Base-by-base conservation (phyloP, 2,113 vertebrate genomes). In the Vulpes lagopus region DNA sequence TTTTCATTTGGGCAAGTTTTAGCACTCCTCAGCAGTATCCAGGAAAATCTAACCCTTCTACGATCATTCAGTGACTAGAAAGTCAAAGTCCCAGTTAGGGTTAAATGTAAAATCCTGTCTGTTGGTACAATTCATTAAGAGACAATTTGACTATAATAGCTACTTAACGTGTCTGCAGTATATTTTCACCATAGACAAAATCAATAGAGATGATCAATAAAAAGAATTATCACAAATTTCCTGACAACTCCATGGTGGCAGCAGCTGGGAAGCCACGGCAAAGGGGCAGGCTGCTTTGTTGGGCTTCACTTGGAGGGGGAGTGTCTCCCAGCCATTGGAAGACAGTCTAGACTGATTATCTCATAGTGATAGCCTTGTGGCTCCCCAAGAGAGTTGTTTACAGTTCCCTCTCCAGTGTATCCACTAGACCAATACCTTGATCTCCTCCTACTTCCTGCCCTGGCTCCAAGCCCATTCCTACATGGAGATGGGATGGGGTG, bases 151-250 rank as follows among this genome's bases (percentile, higher is more conserved):
- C 96, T 95, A 16, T 95, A 98, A 98, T 98, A 97, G 96, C 96
- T 98, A 94, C 93, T 98, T 98, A 97, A 98, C 94, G 91, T 98
- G 83, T 95, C 96, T 95, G 92, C 91, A 98, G 35, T 98, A 92
- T 98, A 97, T 99, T 98, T 98, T 98, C 97, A 97, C 97, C 65
- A 59, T 96, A 94, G 88, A 98, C 98, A 97, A 96, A 98, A 98
- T 98, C 98, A 98, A 97, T 98, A 98, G 97, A 90, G 94, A 96
- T 7, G 81, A 95, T 98, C 96, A 65, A 98, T 98, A 98, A 98
- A 98, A 89, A 79, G 81, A 96, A 95, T 98, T 89, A 98, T 97
- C 97, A 91, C 96, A 87, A 82, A 96, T 98, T 98, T 98, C 94
- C 92, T 97, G 97, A 97, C 97, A 96, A 82, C 81, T 97, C 97